Percentiles rank a stretch among this genome's conserved stretches.
These are phyloP conservation scores for Neopipo cinnamomea DNA, from an alignment of 2,113 vertebrate species.

Conservation along the genomic window DNA sequence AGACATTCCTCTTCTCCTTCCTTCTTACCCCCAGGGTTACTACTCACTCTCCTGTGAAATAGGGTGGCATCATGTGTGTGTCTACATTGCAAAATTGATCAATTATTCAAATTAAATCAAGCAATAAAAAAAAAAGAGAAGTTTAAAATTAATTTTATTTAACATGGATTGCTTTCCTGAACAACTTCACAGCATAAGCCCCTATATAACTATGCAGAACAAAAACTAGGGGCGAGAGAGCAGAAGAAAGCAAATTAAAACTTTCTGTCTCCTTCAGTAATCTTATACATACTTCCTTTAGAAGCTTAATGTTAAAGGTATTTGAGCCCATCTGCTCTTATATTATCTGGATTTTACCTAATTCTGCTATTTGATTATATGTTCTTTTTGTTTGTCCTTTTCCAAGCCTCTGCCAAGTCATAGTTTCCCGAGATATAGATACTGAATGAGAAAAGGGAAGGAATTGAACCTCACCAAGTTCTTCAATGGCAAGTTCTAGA, in stretches of 20 bases:
- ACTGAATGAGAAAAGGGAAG: background rate
- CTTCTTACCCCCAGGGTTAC: rapidly evolving
- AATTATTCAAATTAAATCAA: background rate
- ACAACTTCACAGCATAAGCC: background rate
- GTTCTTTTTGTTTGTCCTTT: background rate
- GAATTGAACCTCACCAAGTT: background rate
- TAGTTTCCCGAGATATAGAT: background rate
- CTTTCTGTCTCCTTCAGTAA: background rate
- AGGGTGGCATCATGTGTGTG: background rate
- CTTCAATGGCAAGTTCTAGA: background rate
- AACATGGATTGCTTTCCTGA: background rate
- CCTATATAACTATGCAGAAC: background rate
- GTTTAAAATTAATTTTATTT: background rate
- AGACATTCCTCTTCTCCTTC: background rate
- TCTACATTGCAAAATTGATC: background rate
- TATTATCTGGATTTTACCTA: background rate
- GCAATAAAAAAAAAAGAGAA: background rate
- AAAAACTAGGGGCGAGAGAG: background rate
- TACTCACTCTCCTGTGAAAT: background rate
- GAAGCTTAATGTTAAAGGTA: background rate
- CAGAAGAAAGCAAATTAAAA: background rate
- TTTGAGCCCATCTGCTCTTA: background rate
- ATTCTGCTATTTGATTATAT: background rate
- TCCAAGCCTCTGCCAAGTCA: background rate
- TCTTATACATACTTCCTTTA: background rate